A percentile compares a stretch with the other conserved stretches of the same genome.
phyloP scores from a whole-genome alignment of 2,888 invertebrate genomes.

The Aplocera efformata region DNA sequence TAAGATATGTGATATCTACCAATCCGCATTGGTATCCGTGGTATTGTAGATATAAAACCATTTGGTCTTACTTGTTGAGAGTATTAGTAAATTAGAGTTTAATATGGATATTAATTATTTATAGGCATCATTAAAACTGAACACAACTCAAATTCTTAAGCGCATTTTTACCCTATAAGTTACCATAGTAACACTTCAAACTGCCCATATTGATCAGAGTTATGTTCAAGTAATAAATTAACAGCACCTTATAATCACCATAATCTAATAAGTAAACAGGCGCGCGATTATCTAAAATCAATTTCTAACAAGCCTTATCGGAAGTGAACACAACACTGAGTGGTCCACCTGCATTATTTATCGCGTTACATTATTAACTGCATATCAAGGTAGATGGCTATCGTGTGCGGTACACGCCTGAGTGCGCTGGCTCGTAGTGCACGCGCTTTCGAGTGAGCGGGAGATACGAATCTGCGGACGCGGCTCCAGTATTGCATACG shows the following conservation, averaged over 20 bases:
- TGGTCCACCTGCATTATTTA: constrained; percentile 72
- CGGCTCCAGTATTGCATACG: constrained; percentile 36
- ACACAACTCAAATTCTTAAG: too few relatives aligned
- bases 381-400: constrained; percentile 73
- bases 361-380: constrained; percentile 74
- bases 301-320: constrained; percentile 52
- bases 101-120: too few relatives aligned
- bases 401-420: constrained; percentile 63
- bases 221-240: not conserved
- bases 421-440: constrained; percentile 51
- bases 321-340: constrained; percentile 42
- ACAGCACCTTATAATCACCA: not conserved
- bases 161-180: too few relatives aligned
- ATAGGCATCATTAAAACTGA: too few relatives aligned
- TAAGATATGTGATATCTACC: too few relatives aligned
- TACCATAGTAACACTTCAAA: not conserved
- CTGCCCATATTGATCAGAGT: not conserved
- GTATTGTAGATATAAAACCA: too few relatives aligned
- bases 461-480: constrained; percentile 58
- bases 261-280: too few relatives aligned
- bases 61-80: too few relatives aligned
- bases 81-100: too few relatives aligned
- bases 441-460: constrained; percentile 64
- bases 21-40: too few relatives aligned
- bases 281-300: constrained; percentile 50